Percentiles rank a stretch among this genome's conserved stretches.
phyloP scores from a whole-genome alignment of 1,140 invertebrate species.

The Drosophila mauritiana region DNA sequence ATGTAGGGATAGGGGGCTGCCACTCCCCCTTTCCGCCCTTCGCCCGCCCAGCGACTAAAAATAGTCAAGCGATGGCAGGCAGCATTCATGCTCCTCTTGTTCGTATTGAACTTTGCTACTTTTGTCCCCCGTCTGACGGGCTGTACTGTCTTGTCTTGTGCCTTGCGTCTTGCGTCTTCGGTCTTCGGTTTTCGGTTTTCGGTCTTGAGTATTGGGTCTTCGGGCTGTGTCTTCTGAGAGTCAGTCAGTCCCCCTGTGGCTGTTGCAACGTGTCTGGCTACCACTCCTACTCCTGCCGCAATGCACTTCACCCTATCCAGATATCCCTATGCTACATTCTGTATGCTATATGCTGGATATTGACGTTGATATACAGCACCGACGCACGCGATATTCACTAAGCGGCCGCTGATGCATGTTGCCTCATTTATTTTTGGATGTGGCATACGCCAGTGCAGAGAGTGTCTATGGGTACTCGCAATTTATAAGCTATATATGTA shows the following conservation, averaged over 20 bases:
- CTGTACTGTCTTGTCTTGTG: constrained; percentile 55
- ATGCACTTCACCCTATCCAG: constrained; percentile 74
- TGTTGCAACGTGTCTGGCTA: constrained; percentile 69
- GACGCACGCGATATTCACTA: constrained; percentile 73
- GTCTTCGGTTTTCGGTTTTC: constrained; percentile 50
- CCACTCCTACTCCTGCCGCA: constrained; percentile 57
- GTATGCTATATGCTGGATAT: constrained; percentile 63
- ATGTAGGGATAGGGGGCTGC: constrained; percentile 28
- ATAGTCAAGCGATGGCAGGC: constrained; percentile 57
- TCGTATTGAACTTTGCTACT: constrained; percentile 80
- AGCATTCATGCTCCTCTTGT: constrained; percentile 57
- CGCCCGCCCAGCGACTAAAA: constrained; percentile 50
- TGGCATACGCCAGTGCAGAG: constrained; percentile 37
- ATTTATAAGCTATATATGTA: constrained; percentile 7
- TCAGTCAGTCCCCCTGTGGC: constrained; percentile 37
- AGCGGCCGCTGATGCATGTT: constrained; percentile 51
- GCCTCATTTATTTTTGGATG: constrained; percentile 79
- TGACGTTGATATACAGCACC: constrained; percentile 81
- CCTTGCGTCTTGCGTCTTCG: constrained; percentile 54
- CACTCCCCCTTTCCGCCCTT: constrained; percentile 10
- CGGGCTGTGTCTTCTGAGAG: constrained; percentile 35
- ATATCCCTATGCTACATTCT: constrained; percentile 47
- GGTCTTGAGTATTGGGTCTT: constrained; percentile 45
- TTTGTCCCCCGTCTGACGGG: constrained; percentile 45
- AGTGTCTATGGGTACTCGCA: constrained; percentile 23